Evolutionary conservation across 2,113 vertebrate species (phyloP).

Genomic region (Myotis lucifugus): DNA sequence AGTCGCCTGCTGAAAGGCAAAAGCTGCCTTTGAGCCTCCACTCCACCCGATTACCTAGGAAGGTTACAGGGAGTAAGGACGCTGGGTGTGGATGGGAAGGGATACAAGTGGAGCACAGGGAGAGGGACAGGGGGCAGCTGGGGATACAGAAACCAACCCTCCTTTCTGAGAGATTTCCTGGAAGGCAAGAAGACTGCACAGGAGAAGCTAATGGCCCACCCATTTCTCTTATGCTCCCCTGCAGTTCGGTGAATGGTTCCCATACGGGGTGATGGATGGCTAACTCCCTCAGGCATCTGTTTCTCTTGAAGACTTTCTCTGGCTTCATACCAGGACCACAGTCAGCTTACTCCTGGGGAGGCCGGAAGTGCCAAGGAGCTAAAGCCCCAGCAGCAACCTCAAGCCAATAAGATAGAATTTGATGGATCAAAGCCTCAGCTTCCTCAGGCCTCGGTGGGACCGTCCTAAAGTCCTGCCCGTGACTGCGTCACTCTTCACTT

Average conservation of each 20-base stretch:
- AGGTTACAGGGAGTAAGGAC: too few species aligned
- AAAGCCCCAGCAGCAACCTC: neutral
- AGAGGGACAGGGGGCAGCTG: neutral
- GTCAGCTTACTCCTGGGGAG: neutral
- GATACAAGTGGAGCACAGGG: neutral
- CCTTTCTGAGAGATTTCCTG: neutral
- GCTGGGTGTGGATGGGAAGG: neutral
- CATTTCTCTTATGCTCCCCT: neutral
- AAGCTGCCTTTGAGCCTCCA: neutral
- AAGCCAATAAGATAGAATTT: neutral
- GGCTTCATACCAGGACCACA: neutral
- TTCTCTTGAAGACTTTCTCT: neutral
- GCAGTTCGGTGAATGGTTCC: neutral
- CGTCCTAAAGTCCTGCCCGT: neutral
- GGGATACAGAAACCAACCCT: rapidly evolving
- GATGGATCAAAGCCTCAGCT: neutral
- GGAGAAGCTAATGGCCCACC: neutral
- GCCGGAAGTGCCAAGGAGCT: neutral
- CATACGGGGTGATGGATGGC: neutral
- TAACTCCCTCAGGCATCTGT: neutral
- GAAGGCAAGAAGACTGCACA: neutral
- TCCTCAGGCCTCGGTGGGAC: neutral
- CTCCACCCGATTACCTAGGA: neutral
- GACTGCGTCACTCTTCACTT: neutral
- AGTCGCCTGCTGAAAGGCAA: neutral